A percentile compares a stretch with the other conserved stretches of the same genome.
Conservation (phyloP, 2,888 invertebrate genomes). For the Hirudinaria manillensis region DNA sequence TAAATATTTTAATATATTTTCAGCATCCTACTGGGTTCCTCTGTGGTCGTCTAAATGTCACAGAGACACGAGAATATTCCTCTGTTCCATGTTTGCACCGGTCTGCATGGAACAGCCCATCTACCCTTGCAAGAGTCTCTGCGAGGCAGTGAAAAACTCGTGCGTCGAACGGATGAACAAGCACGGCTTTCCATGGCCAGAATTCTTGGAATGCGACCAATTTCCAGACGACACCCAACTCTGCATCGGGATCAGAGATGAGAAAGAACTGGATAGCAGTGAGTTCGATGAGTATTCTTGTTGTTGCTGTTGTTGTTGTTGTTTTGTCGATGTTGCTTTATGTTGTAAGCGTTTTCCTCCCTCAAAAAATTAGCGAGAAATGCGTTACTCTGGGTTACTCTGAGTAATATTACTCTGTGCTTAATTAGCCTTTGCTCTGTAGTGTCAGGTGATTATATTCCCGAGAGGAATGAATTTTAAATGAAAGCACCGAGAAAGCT, state of each 20-base stretch:
- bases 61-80: conserved; percentile 62
- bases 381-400: no score
- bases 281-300: background rate
- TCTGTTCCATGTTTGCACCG: conserved; percentile 64
- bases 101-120: conserved; percentile 62
- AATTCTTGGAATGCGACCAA: conserved; percentile 61
- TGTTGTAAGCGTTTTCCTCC: no score
- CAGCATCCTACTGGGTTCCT: conserved; percentile 57
- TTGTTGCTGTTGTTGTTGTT: no score
- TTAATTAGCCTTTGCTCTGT: no score
- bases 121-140: conserved; percentile 61
- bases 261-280: background rate
- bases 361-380: no score
- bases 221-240: conserved; percentile 49
- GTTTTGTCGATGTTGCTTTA: no score
- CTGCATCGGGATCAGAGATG: conserved; percentile 36
- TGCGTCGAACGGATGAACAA: conserved; percentile 61
- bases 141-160: conserved; percentile 59
- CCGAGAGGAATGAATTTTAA: no score
- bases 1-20: background rate
- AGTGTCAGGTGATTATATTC: no score
- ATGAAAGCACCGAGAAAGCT: no score
- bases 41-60: conserved; percentile 61
- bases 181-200: conserved; percentile 64
- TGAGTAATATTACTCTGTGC: no score